Conservation (phyloP, 2,113 vertebrate genomes). For the Mystacornis crossleyi region DNA sequence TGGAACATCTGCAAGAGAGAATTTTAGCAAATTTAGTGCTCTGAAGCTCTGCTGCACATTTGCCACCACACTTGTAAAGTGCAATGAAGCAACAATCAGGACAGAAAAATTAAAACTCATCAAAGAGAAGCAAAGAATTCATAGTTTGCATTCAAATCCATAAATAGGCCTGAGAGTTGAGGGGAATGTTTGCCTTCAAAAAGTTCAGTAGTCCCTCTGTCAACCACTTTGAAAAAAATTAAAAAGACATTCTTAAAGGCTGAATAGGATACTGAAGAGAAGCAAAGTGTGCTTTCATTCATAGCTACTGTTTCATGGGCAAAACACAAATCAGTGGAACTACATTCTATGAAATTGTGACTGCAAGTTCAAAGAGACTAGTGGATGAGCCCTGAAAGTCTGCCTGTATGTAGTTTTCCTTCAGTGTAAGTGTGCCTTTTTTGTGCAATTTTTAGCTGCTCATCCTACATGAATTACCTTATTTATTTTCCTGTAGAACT, state of each 20-base stretch:
- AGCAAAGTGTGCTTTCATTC: background rate
- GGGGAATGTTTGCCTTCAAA: background rate
- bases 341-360: background rate
- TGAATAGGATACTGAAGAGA: background rate
- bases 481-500: background rate
- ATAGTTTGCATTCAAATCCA: background rate
- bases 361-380: background rate
- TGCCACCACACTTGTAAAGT: background rate
- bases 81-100: background rate
- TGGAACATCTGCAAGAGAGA: background rate
- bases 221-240: background rate
- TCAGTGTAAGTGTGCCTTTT: background rate
- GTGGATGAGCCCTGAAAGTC: background rate
- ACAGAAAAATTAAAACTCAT: background rate
- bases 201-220: background rate
- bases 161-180: background rate
- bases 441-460: background rate
- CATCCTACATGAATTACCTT: background rate
- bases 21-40: background rate
- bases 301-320: background rate
- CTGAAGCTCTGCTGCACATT: background rate
- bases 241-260: background rate
- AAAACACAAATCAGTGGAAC: background rate
- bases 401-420: background rate
- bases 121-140: background rate